Conservation (phyloP, 2,888 invertebrate genomes). For the Andrena fulva region DNA sequence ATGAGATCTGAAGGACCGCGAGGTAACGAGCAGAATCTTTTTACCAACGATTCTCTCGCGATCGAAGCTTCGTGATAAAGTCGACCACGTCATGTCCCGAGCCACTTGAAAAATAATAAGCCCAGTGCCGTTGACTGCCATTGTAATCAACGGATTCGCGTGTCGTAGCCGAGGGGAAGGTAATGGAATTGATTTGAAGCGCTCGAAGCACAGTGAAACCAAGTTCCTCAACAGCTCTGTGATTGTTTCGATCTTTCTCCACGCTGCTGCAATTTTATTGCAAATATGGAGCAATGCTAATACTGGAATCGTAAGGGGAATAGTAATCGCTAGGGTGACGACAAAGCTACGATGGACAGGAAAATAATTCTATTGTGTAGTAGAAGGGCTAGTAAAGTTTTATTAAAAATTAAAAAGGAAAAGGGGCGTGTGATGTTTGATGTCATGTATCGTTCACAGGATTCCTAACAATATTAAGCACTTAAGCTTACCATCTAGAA, state of each 20-base stretch:
- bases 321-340: background rate
- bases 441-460: too few relatives aligned
- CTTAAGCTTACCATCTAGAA: too few relatives aligned
- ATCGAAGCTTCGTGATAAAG: background rate
- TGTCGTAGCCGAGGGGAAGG: slow-evolving; percentile 30
- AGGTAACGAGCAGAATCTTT: background rate
- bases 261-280: background rate
- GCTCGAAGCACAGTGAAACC: slow-evolving; percentile 23
- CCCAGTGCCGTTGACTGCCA: background rate
- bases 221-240: background rate
- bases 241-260: slow-evolving; percentile 30
- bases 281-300: background rate
- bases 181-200: slow-evolving; percentile 45
- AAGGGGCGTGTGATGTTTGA: too few relatives aligned
- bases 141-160: slow-evolving; percentile 22
- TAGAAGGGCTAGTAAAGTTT: too few relatives aligned
- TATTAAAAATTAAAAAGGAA: too few relatives aligned
- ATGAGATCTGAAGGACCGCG: too few relatives aligned
- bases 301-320: background rate
- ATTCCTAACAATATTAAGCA: too few relatives aligned
- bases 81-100: background rate
- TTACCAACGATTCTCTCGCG: background rate
- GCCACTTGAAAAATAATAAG: slow-evolving; percentile 33
- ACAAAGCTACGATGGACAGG: background rate
- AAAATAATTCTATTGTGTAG: too few relatives aligned